A percentile compares a stretch with the other conserved stretches of the same genome.
Evolutionary conservation across 2,888 invertebrate genomes (phyloP).

Genomic region (Latrodectus hesperus): DNA sequence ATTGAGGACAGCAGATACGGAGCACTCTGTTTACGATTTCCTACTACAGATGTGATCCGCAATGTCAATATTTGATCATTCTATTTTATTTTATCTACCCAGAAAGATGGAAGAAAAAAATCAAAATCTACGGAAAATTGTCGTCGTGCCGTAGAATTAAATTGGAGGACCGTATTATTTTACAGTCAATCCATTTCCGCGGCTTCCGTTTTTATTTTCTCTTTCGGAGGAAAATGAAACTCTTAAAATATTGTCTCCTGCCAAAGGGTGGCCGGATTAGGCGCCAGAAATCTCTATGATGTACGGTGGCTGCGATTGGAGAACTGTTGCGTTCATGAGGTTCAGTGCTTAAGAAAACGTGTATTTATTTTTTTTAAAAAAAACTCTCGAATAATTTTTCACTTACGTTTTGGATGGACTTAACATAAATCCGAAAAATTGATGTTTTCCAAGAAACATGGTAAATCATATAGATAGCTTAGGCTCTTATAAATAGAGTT

Average conservation of each 20-base stretch:
- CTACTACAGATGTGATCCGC: slow-evolving; percentile 28
- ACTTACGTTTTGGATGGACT: too few species aligned
- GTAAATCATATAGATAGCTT: too few species aligned
- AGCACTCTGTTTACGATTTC: slow-evolving; percentile 25
- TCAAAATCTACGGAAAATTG: slow-evolving; percentile 19
- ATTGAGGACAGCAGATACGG: background rate
- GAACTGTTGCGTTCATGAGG: background rate
- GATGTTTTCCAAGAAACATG: too few species aligned
- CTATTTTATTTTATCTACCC: slow-evolving; percentile 2
- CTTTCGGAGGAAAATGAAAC: background rate
- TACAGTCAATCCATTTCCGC: slow-evolving; percentile 21
- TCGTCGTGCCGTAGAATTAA: slow-evolving; percentile 50
- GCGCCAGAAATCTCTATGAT: background rate
- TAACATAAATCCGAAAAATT: too few species aligned
- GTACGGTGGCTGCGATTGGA: background rate
- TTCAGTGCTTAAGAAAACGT: too few species aligned
- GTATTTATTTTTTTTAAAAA: too few species aligned
- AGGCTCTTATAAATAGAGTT: too few species aligned
- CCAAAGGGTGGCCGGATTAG: background rate
- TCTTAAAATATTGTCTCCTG: background rate
- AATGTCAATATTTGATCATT: slow-evolving; percentile 44
- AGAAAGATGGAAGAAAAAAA: background rate
- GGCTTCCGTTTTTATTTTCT: slow-evolving; percentile 12
- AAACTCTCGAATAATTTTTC: too few species aligned
- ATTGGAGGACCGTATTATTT: slow-evolving; percentile 16